These are phyloP conservation scores for Chelidonichthys spinosus DNA, from an alignment of 2,797 vertebrate species.

Conservation along the genomic window DNA sequence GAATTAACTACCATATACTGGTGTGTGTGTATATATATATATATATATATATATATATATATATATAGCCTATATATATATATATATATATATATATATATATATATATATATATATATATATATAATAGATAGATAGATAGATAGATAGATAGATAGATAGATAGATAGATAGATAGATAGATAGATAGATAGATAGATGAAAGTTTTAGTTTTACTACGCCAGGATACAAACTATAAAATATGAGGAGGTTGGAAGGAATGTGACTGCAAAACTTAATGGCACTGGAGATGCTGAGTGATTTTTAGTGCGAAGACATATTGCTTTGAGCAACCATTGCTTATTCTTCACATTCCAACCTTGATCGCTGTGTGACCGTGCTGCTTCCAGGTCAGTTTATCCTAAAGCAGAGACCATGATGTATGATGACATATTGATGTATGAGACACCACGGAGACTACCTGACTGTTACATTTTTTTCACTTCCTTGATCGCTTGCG, in stretches of 20 bases:
- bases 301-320: constrained; percentile 1
- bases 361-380: constrained; percentile 5
- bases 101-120: no score
- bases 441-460: constrained; percentile 21
- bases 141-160: no score
- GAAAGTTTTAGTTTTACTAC: no score
- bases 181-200: no score
- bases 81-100: no score
- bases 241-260: neutral
- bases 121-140: no score
- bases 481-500: constrained; percentile 47
- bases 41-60: no score
- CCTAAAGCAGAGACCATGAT: neutral
- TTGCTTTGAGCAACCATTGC: constrained; percentile 3
- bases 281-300: neutral
- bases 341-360: constrained; percentile 14
- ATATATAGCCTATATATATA: no score
- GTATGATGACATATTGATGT: constrained; percentile 3
- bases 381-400: constrained; percentile 25
- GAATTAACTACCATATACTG: no score
- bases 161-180: no score
- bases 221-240: constrained; percentile 14
- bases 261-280: constrained; percentile 1
- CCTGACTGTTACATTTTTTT: constrained; percentile 23
- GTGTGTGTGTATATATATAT: no score